A percentile compares a stretch with the other conserved stretches of the same genome.
These are phyloP conservation scores for Drosophila kuntzei DNA, from an alignment of 2,888 invertebrate genomes.

Conservation along the genomic window DNA sequence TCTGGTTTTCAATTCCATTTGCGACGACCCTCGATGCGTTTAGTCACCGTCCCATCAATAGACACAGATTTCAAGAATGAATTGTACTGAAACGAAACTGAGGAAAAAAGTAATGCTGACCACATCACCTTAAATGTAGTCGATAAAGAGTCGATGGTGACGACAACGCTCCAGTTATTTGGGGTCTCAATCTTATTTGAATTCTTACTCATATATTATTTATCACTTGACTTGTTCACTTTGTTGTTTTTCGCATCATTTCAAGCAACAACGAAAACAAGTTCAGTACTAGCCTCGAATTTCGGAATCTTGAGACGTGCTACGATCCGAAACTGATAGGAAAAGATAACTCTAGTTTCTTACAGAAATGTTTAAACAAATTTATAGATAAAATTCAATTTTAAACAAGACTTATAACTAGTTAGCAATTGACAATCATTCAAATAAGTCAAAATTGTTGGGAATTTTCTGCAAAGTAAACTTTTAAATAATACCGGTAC, in stretches of 20 bases:
- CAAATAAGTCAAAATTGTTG: no score
- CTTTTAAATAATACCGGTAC: no score
- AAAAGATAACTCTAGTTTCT: background rate
- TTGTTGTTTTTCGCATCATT: constrained; percentile 11
- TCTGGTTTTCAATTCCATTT: constrained; percentile 31
- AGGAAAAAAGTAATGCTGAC: background rate
- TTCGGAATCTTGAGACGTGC: background rate
- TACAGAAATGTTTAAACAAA: background rate
- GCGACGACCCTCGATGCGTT: constrained; percentile 16
- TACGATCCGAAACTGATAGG: no score
- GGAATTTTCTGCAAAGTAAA: no score
- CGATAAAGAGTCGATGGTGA: constrained; percentile 26
- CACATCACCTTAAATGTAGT: background rate
- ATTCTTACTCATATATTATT: constrained; percentile 2
- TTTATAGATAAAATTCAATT: no score
- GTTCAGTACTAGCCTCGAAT: background rate
- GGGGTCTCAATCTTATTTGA: constrained; percentile 12
- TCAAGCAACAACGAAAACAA: constrained; percentile 15
- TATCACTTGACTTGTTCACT: constrained; percentile 21
- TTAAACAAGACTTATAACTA: background rate
- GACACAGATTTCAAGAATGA: constrained; percentile 8
- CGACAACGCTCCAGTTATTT: constrained; percentile 30
- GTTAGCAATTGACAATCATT: no score
- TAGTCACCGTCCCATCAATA: constrained; percentile 27
- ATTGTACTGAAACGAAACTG: background rate